Base-by-base conservation (phyloP, 2,888 invertebrate species). In the Coleophora deauratella region DNA sequence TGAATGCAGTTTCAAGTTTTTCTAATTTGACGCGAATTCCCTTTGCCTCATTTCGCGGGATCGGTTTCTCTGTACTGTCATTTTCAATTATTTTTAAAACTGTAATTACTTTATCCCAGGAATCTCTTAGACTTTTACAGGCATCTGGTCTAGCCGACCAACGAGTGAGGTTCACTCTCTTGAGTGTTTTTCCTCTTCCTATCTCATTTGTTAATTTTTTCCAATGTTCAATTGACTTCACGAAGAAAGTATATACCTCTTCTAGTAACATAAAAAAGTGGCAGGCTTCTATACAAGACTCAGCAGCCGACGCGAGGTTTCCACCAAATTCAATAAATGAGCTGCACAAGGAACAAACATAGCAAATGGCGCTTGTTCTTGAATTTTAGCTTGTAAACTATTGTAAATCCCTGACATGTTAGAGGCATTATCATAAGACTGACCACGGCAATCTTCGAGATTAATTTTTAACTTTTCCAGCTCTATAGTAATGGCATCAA, bases 91-190 rank as follows among this genome's bases (percentile, higher is more conserved):
- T 28, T 52, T 50, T 31, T 28, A 48, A 41, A 41, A 32, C 27
- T 37, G n/a, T 44, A 45, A 47, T 14, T 13, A 43, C 52, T 55
- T 40, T 53, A 43, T 47, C 46, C 56, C 43, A 51, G 6, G 47
- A 51, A 42, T 49, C 43, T 46, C 41, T 46, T n/a, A 49, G 36
- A 46, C 45, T 52, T 48, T 39, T 48, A 43, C 49, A 52, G 1
- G 54, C 54, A 33, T 54, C 50, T 32, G 30, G 50, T 56, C 53
- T 52, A 46, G 60, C 59, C 50, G 57, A 57, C 59, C 59, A 66
- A 54, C 57, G 45, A n/a, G 38, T 65, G 14, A 53, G 47, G 37
- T 51, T 56, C 31, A 60, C 54, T 51, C 50, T 56, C 43, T 58
- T 59, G 9, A 57, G 42, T 7, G 49, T 52, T 52, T 52, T 53